These are phyloP conservation scores for Plagiodera versicolora DNA, from an alignment of 2,888 invertebrate genomes.

Conservation along the genomic window DNA sequence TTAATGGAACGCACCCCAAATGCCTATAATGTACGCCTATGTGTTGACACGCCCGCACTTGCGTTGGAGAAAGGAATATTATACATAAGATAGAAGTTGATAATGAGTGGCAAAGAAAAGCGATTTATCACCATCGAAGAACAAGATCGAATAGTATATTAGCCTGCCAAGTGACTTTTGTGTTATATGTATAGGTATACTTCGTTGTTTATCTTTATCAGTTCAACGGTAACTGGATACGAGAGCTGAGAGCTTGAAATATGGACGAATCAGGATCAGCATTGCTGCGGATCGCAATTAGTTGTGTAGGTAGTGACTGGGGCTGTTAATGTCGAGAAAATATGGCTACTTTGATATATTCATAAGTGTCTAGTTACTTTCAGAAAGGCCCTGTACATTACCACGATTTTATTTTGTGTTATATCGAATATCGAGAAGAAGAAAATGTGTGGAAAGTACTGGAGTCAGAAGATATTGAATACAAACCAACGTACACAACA, in stretches of 20 bases:
- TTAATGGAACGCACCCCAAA: too few species aligned
- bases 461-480: too few species aligned
- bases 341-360: background rate
- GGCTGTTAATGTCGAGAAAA: background rate
- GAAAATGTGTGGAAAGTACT: too few species aligned
- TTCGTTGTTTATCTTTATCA: slow-evolving; percentile 29
- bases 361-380: background rate
- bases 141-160: slow-evolving; percentile 18
- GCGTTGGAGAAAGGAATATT: slow-evolving; percentile 29
- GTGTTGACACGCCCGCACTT: slow-evolving; percentile 20
- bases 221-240: slow-evolving; percentile 30
- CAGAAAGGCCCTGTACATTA: background rate
- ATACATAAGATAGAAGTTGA: slow-evolving; percentile 30
- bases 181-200: slow-evolving; percentile 4
- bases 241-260: slow-evolving; percentile 19
- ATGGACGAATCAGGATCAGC: slow-evolving; percentile 3
- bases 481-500: too few species aligned
- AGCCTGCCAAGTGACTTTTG: slow-evolving; percentile 15
- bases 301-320: background rate
- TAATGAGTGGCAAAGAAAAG: slow-evolving; percentile 30
- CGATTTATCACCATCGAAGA: slow-evolving; percentile 25
- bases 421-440: too few species aligned
- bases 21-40: too few species aligned
- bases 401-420: too few species aligned
- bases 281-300: background rate